A percentile compares a stretch with the other conserved stretches of the same genome.
Evolutionary conservation across 2,113 vertebrate genomes (phyloP).

Genomic region (Triplophysa siluroides): DNA sequence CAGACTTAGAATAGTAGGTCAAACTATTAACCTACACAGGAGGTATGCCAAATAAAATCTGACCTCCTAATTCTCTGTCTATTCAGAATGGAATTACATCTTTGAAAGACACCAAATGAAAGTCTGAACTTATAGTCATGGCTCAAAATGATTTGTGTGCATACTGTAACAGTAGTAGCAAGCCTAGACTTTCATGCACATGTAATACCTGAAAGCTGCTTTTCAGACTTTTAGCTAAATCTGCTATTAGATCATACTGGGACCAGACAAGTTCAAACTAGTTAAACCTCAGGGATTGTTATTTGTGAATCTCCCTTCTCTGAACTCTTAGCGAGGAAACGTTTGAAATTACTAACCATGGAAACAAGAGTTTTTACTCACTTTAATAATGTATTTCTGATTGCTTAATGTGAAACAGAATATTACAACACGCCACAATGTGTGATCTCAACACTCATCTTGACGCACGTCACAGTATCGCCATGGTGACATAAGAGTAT

Average conservation of each 20-base stretch:
- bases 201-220: background rate
- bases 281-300: background rate
- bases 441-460: background rate
- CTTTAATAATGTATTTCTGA: background rate
- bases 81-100: conserved; percentile 20
- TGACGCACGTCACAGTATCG: conserved; percentile 24
- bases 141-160: background rate
- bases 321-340: conserved; percentile 39
- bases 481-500: conserved; percentile 23
- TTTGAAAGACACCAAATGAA: background rate
- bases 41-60: background rate
- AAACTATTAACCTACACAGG: conserved; percentile 1
- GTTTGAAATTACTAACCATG: conserved; percentile 51
- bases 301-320: background rate
- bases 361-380: background rate
- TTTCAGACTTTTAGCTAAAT: background rate
- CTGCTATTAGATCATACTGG: background rate
- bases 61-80: conserved; percentile 1
- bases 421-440: background rate
- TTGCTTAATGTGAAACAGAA: background rate
- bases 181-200: no score
- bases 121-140: background rate
- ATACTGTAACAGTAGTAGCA: background rate
- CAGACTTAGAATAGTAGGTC: conserved; percentile 25
- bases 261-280: background rate